Evolutionary conservation across 2,888 invertebrate genomes (phyloP), one percentile per base, ranked within the genome.

Genomic region (Drosophila buzzatii): DNA sequence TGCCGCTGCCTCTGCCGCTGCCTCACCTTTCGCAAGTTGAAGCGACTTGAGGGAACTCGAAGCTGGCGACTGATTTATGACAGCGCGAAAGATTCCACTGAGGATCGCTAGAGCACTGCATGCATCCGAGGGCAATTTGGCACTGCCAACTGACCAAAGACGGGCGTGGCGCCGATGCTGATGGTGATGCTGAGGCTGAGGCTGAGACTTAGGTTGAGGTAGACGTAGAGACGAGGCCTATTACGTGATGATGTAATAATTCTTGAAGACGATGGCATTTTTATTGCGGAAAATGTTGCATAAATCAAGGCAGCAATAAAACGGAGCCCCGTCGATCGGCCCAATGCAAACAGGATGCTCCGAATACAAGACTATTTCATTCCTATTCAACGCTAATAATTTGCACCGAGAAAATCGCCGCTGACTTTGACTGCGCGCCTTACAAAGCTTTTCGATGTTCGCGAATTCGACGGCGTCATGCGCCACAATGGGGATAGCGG

Each of bases 181-280:
- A 62, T 27, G 65, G 37, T 45, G 71, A 61, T 18, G 64, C 55
- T 58, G 35, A 18, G 23, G 61, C 61, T 69, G 61, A 20, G 18
- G 64, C 64, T 63, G 56, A 64, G 45, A 53, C 57, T 39, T 63
- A 57, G 18, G 63, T 53, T 49, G 20, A 23, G 37, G n/a, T 27
- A 6, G 27, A 41, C 20, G 62, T 64, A 57, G 59, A 74, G 77
- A 74, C 60, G 80, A 70, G 76, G 80, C 77, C 89, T 73, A 86
- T 89, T 89, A 85, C 74, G 84, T 89, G 87, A 89, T 86, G 85
- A 86, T 89, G 89, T 89, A 86, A 86, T 86, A 86, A 86, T 89
- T 86, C 89, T 89, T 87, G 53, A 68, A 76, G 80, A 82, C 75
- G 76, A 76, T 86, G 86, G 89, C 89, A 89, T 75, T 86, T 86